Percentiles rank a stretch among this genome's conserved stretches.
phyloP scores from a whole-genome alignment of 2,888 invertebrate genomes.

The Hypomecis atomaria region DNA sequence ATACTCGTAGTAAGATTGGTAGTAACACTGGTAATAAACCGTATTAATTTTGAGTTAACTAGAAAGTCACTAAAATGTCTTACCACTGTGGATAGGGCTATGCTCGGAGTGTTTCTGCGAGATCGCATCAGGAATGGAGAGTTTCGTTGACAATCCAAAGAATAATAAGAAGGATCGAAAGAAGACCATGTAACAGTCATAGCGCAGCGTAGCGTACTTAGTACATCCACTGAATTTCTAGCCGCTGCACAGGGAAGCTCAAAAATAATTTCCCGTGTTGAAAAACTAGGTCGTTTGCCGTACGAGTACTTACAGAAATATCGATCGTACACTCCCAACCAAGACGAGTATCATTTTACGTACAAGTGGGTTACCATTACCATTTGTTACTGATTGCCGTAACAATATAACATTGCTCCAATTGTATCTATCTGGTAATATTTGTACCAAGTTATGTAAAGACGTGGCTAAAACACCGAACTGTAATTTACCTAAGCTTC shows the following conservation, averaged over 20 bases:
- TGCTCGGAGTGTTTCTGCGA: too few relatives aligned
- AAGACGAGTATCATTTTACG: not conserved
- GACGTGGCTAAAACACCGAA: not conserved
- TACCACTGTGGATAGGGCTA: too few relatives aligned
- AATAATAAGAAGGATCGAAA: too few relatives aligned
- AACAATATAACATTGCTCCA: slow-evolving; percentile 5
- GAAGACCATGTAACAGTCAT: too few relatives aligned
- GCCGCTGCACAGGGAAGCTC: not conserved
- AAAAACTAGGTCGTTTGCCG: slow-evolving; percentile 3
- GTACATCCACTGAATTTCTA: too few relatives aligned
- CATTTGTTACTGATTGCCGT: slow-evolving; percentile 3
- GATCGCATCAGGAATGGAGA: too few relatives aligned
- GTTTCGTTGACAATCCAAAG: too few relatives aligned
- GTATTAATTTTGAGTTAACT: too few relatives aligned
- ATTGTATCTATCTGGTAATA: not conserved
- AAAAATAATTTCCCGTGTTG: not conserved
- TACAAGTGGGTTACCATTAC: slow-evolving; percentile 6
- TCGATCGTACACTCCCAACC: not conserved
- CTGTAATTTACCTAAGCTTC: not conserved
- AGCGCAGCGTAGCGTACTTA: too few relatives aligned
- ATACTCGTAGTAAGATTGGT: too few relatives aligned
- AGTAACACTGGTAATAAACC: too few relatives aligned
- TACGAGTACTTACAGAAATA: not conserved
- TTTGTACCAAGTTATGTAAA: not conserved
- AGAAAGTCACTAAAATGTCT: too few relatives aligned